Evolutionary conservation across 2,113 vertebrate genomes (phyloP), one percentile per base, ranked within the genome.

Genomic region (Cnemophilus loriae): DNA sequence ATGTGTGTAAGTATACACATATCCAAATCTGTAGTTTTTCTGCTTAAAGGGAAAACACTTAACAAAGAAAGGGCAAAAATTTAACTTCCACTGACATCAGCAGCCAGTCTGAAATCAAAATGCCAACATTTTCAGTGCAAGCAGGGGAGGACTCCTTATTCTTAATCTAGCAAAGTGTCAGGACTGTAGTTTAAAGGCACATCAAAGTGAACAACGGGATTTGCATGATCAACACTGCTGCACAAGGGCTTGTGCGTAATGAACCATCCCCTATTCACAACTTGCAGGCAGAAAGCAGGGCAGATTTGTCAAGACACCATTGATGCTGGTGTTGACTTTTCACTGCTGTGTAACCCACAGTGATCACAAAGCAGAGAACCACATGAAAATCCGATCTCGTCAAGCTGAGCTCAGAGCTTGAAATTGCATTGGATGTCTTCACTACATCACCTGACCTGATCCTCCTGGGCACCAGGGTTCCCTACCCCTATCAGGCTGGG

Each of bases 301-400:
- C 49, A 86, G 81, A 52, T 94, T 90, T 92, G 81, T 90, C 86
- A 75, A 63, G 94, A n/a, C 56, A 59, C 44, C 57, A 2, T 6
- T 67, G 74, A 61, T 81, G 76, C 75, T 71, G 69, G 23, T 84
- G 88, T 90, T 90, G 92, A 56, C 73, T 96, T 93, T 70, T 42
- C 70, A 65, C 83, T 81, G 52, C 77, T 87, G 42, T 50, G 84
- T 81, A 93, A 94, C 89, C 84, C 86, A 30, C 87, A 52, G 69
- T 68, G 84, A 86, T 94, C 82, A 76, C 93, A 96, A 91, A 64
- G 61, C 68, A 21, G 69, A 84, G 90, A 96, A 41, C 90, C 80
- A 68, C 64, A 3, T 7, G 64, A 53, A 96, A 93, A 93, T 79
- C 87, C 8, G 3, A 8, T 44, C 53, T 86, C 49, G 20, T 79